Conservation (phyloP, 2,113 vertebrate species). For the Alouatta palliata region DNA sequence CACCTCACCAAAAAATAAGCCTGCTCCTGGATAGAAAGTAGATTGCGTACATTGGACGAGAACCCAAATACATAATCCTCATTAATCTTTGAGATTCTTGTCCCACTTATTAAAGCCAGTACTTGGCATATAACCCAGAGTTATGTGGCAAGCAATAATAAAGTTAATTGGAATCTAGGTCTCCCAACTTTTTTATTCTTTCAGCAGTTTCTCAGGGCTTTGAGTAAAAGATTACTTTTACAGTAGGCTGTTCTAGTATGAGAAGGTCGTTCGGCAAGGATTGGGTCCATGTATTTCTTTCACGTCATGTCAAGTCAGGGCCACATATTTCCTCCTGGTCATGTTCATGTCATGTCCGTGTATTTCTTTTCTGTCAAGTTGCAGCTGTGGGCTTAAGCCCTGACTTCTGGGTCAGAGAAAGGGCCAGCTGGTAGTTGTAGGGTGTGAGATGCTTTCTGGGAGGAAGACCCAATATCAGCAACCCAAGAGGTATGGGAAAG, state of each 20-base stretch:
- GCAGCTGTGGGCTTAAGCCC: not conserved
- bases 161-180: constrained; percentile 56
- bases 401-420: not conserved
- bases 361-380: not conserved
- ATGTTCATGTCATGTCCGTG: not conserved
- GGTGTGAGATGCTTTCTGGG: not conserved
- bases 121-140: constrained; percentile 42
- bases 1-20: not conserved
- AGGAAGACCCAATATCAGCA: not conserved
- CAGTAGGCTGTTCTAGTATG: not conserved
- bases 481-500: not conserved
- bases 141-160: not conserved
- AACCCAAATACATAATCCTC: constrained; percentile 48
- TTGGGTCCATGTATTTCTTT: not conserved
- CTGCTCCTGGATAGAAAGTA: not conserved
- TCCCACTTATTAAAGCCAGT: constrained; percentile 63
- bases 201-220: constrained; percentile 17
- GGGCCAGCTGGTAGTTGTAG: too few species aligned
- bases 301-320: not conserved
- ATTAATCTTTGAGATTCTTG: constrained; percentile 69
- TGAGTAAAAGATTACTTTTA: not conserved
- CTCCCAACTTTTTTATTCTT: constrained; percentile 13
- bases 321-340: not conserved
- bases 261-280: not conserved
- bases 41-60: constrained; percentile 7